Conservation (phyloP, 2,113 vertebrate species). For the Capreolus pygargus region DNA sequence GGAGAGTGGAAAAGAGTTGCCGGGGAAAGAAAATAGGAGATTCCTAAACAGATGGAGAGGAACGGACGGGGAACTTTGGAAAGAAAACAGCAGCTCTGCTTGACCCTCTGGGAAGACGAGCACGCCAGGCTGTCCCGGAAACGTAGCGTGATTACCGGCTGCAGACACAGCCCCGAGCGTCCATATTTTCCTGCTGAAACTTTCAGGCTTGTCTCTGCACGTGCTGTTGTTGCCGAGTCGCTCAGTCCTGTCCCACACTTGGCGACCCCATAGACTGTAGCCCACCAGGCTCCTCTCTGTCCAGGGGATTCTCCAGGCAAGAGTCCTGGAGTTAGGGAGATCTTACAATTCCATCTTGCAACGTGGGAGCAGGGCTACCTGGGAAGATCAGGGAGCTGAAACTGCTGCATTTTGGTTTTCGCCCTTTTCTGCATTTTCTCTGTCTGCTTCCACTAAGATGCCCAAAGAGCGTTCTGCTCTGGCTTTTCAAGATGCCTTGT, state of each 20-base stretch:
- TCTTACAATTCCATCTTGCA: accelerated
- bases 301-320: background rate
- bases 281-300: background rate
- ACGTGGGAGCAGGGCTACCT: too few relatives aligned
- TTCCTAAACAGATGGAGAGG: background rate
- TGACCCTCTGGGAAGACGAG: too few relatives aligned
- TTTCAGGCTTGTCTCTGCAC: background rate
- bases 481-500: too few relatives aligned
- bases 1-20: background rate
- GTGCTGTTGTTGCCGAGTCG: accelerated
- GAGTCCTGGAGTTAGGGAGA: background rate
- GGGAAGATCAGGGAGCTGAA: background rate
- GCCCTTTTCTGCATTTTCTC: accelerated
- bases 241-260: background rate
- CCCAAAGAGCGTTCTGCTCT: accelerated
- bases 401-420: accelerated
- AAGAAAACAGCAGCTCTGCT: background rate
- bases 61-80: accelerated
- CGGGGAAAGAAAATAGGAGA: background rate
- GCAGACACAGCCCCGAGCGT: accelerated
- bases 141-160: accelerated
- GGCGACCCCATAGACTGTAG: background rate
- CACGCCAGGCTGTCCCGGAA: accelerated
- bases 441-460: background rate
- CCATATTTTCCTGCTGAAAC: background rate